phyloP scores from a whole-genome alignment of 2,113 vertebrate species.

The Plecturocebus donacophilus region DNA sequence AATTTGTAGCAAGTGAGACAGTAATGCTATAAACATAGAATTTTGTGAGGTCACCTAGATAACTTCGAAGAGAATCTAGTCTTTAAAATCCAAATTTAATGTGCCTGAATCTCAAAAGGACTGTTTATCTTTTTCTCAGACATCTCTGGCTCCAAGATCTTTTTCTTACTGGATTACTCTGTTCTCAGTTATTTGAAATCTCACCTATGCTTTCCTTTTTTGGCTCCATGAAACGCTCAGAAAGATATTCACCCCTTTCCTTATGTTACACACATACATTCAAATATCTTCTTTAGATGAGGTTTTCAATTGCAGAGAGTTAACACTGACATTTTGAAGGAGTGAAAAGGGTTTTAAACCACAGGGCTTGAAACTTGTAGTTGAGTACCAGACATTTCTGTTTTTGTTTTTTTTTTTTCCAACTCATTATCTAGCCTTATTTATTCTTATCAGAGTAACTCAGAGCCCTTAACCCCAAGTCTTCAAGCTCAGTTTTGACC shows the following conservation, averaged over 20 bases:
- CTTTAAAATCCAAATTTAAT: background rate
- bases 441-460: background rate
- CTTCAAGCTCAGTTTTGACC: background rate
- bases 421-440: background rate
- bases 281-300: background rate
- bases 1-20: background rate
- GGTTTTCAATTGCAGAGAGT: background rate
- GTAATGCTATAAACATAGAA: background rate
- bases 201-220: background rate
- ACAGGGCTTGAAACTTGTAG: background rate
- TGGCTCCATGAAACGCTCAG: no score
- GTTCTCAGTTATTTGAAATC: background rate
- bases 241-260: background rate
- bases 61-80: background rate
- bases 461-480: background rate
- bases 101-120: background rate
- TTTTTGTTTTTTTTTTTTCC: background rate
- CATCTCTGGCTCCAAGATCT: background rate
- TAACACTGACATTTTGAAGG: background rate
- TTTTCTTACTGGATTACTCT: background rate
- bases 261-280: background rate
- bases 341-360: background rate
- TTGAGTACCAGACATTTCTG: background rate
- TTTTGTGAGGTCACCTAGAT: background rate
- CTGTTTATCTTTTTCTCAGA: background rate